These are phyloP conservation scores for Andrena haemorrhoa DNA, from an alignment of 2,888 invertebrate species.

Conservation along the genomic window DNA sequence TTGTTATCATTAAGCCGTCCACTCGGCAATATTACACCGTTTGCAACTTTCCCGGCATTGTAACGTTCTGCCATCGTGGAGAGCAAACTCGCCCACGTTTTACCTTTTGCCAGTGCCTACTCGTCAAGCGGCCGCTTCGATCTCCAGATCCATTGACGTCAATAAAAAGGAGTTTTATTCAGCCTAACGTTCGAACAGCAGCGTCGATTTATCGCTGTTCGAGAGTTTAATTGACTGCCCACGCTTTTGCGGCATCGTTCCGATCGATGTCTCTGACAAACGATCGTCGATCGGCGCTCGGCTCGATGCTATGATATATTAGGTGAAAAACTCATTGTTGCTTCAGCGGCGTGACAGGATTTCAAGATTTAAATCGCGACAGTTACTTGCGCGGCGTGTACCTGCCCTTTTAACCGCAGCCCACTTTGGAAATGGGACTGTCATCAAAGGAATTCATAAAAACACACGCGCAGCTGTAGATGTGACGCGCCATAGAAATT, in stretches of 20 bases:
- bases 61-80: slow-evolving; percentile 27
- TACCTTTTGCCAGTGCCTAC: slow-evolving; percentile 62
- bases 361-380: slow-evolving; percentile 8
- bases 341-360: not conserved
- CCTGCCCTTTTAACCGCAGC: not conserved
- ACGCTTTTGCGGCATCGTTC: slow-evolving; percentile 42
- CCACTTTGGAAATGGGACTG: not conserved
- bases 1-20: slow-evolving; percentile 15
- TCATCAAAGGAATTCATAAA: not conserved
- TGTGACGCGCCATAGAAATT: not conserved
- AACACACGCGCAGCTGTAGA: not conserved
- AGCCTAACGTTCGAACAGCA: slow-evolving; percentile 28
- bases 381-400: not conserved
- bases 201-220: slow-evolving; percentile 63
- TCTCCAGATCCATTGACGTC: slow-evolving; percentile 51
- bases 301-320: not conserved
- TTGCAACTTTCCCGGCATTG: slow-evolving; percentile 51
- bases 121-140: slow-evolving; percentile 44
- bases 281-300: slow-evolving; percentile 31
- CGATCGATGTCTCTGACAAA: slow-evolving; percentile 43
- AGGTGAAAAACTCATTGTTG: slow-evolving; percentile 26
- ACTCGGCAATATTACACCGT: slow-evolving; percentile 11
- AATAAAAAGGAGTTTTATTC: slow-evolving; percentile 53
- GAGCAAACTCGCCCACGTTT: slow-evolving; percentile 51
- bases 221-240: slow-evolving; percentile 60